phyloP scores from a whole-genome alignment of 2,888 invertebrate genomes.

The Empis livida region DNA sequence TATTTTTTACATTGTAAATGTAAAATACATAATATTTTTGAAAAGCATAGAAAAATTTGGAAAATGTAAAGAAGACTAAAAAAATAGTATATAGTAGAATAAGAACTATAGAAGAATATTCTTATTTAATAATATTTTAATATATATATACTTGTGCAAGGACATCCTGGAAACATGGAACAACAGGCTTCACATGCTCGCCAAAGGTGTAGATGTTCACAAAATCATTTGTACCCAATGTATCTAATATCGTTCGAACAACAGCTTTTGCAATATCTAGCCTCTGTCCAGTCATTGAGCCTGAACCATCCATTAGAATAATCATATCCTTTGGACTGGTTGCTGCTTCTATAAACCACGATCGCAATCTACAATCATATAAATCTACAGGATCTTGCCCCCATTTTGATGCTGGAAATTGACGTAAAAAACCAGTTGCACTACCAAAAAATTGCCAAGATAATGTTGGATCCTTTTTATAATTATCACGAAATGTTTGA shows the following conservation, averaged over 20 bases:
- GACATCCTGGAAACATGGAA: conserved; percentile 78
- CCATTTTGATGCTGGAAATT: conserved; percentile 87
- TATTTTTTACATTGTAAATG: too few relatives aligned
- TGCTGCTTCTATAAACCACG: conserved; percentile 97
- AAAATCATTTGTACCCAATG: conserved; percentile 94
- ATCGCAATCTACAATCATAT: conserved; percentile 87
- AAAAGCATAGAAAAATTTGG: too few relatives aligned
- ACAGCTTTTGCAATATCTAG: conserved; percentile 84
- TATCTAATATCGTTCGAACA: conserved; percentile 82
- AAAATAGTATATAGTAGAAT: neutral
- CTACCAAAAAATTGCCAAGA: conserved; percentile 99
- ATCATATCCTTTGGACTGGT: conserved; percentile 91
- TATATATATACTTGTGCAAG: conserved; percentile 65
- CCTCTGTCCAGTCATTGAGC: conserved; percentile 80
- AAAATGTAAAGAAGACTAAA: neutral
- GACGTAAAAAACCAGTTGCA: conserved; percentile 91
- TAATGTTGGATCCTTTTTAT: conserved; percentile 70
- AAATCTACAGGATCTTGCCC: conserved; percentile 72
- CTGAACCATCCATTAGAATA: conserved; percentile 75
- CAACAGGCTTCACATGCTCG: conserved; percentile 63
- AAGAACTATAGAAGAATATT: neutral
- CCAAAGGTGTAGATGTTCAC: conserved; percentile 93
- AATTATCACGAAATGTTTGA: conserved; percentile 76
- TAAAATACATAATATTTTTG: too few relatives aligned
- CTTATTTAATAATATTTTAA: neutral